Evolutionary conservation across 2,113 vertebrate genomes (phyloP).

Genomic region (Antechinus flavipes): DNA sequence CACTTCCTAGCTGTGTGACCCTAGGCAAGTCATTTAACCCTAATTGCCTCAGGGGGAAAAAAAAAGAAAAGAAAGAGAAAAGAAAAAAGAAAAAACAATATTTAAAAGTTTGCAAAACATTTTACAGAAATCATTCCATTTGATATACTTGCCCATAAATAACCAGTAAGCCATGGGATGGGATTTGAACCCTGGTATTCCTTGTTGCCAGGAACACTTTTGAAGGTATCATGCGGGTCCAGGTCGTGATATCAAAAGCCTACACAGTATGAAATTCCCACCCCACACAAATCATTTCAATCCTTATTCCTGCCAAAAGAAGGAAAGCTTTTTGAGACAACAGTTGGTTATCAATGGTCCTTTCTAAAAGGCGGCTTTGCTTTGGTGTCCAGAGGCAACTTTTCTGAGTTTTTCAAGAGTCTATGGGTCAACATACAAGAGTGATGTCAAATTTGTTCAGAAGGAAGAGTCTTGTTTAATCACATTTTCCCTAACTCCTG

Average conservation of each 20-base stretch:
- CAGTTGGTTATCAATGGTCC: not conserved
- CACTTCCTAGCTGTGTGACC: too few species aligned
- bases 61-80: too few species aligned
- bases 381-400: not conserved
- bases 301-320: not conserved
- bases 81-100: not conserved
- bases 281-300: not conserved
- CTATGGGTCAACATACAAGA: not conserved
- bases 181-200: not conserved
- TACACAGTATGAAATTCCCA: not conserved
- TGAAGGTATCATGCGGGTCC: not conserved
- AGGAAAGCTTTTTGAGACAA: not conserved
- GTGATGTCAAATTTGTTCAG: not conserved
- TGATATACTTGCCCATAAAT: not conserved
- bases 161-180: not conserved
- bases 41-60: too few species aligned
- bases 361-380: not conserved
- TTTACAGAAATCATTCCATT: not conserved
- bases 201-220: not conserved
- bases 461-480: not conserved
- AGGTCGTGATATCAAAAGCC: not conserved
- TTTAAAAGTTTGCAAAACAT: not conserved
- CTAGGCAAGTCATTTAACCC: too few species aligned
- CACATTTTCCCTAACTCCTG: not conserved
- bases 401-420: not conserved